phyloP scores from a whole-genome alignment of 2,113 vertebrate genomes.

The Fregetta grallaria region DNA sequence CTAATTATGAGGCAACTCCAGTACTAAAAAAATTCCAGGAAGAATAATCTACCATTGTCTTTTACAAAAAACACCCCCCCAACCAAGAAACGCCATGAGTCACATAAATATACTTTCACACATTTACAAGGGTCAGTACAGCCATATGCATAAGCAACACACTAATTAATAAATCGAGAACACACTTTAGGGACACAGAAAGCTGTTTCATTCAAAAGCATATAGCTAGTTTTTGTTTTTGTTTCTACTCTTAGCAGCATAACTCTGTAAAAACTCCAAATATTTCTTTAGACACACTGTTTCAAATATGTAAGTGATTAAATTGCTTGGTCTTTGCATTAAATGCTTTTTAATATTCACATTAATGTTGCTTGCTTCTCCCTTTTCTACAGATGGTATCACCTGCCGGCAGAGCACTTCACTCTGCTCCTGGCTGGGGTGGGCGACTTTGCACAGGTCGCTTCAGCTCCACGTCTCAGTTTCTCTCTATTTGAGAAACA shows the following conservation, averaged over 20 bases:
- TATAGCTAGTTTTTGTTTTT: neutral
- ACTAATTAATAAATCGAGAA: neutral
- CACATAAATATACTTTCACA: neutral
- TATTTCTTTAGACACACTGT: neutral
- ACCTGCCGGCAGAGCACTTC: fast-evolving
- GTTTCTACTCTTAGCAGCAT: neutral
- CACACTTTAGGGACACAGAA: neutral
- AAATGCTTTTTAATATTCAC: neutral
- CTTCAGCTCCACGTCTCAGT: neutral
- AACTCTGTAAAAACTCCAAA: neutral
- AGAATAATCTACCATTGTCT: neutral
- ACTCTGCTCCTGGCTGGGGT: neutral
- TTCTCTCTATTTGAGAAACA: neutral
- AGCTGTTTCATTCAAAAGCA: neutral
- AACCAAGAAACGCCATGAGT: neutral
- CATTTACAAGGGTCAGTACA: neutral
- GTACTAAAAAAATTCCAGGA: neutral
- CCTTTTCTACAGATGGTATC: neutral
- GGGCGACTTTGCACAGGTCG: neutral
- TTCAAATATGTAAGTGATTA: neutral
- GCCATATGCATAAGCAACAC: neutral
- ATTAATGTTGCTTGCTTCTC: neutral
- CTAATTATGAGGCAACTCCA: neutral
- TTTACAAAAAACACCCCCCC: neutral
- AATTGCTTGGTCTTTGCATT: neutral